Evolutionary conservation across 2,797 vertebrate genomes (phyloP), one percentile per base, ranked within the genome.

Genomic region (Pachyuromys duprasi): DNA sequence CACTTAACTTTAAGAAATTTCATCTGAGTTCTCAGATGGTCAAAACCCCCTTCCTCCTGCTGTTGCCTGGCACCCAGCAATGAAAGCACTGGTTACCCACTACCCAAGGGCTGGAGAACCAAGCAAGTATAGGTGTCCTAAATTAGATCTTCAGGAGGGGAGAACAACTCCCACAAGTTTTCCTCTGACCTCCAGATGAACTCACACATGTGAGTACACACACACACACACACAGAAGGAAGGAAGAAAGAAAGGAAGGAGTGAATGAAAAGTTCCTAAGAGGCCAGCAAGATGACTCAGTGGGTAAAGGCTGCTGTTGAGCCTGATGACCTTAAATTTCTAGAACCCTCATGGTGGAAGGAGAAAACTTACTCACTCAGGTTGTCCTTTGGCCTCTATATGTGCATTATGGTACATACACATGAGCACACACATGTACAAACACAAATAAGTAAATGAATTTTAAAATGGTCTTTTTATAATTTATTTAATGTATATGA

Each of bases 1-100:
- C 83, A 36, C 78, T 91, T 69, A n/a, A 67, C 70, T 82, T 94
- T 93, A 76, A 91, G 95, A 94, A 96, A 87, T 18, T 8, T 24
- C 53, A 69, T 62, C 53, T 0, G 0, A 78, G 18, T 80, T 45
- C 86, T 20, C 1, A 15, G 24, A 26, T 2, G 24, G 76, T 28
- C 76, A 72, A 86, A 76, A 93, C 74, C 22, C 18, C 2, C 24
- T 33, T 53, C 60, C 28, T 62, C 79, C 57, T 18, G 53, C 62
- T 15, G 55, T 72, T 8, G 24, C 60, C 78, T n/a, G 75, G 79
- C 26, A 9, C 49, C 8, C 8, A 90, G 79, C 0, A 22, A 24
- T 74, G 24, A 67, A 12, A 39, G 49, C 11, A 26, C 8, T 17
- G 31, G 31, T 17, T 74, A 18, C 36, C 57, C 31, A 24, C 60